These are phyloP conservation scores for Emmelina monodactyla DNA, from an alignment of 2,888 invertebrate species.

Conservation along the genomic window DNA sequence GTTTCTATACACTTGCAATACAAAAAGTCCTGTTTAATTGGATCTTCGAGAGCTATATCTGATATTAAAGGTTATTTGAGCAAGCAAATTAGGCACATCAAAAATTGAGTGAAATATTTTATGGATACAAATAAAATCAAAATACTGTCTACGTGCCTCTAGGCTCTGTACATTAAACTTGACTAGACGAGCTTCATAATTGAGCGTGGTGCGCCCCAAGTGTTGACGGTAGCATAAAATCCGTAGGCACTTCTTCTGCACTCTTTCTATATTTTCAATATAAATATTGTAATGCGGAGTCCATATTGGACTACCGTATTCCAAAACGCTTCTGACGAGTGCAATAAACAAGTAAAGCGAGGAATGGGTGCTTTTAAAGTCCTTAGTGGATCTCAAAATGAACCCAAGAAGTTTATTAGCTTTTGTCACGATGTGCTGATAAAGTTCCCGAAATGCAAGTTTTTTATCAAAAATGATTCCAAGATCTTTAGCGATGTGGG, in stretches of 20 bases:
- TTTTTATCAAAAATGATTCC: too few relatives aligned
- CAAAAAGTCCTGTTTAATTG: background rate
- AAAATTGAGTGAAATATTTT: background rate
- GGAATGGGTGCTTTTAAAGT: too few relatives aligned
- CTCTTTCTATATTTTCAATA: slow-evolving; percentile 3
- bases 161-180: background rate
- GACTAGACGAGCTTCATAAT: background rate
- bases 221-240: background rate
- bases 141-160: background rate
- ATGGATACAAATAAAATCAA: background rate
- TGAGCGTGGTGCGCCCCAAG: background rate
- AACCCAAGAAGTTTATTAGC: too few relatives aligned
- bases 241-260: slow-evolving; percentile 3
- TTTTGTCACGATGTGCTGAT: too few relatives aligned
- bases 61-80: background rate
- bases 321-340: background rate
- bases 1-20: background rate
- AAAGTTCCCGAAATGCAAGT: too few relatives aligned
- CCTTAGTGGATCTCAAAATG: too few relatives aligned
- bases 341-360: background rate
- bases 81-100: background rate
- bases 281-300: background rate
- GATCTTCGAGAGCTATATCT: background rate
- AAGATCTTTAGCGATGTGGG: too few relatives aligned
- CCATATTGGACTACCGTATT: background rate